These are phyloP conservation scores for Dryobota labecula DNA, from an alignment of 2,888 invertebrate genomes.

Conservation along the genomic window DNA sequence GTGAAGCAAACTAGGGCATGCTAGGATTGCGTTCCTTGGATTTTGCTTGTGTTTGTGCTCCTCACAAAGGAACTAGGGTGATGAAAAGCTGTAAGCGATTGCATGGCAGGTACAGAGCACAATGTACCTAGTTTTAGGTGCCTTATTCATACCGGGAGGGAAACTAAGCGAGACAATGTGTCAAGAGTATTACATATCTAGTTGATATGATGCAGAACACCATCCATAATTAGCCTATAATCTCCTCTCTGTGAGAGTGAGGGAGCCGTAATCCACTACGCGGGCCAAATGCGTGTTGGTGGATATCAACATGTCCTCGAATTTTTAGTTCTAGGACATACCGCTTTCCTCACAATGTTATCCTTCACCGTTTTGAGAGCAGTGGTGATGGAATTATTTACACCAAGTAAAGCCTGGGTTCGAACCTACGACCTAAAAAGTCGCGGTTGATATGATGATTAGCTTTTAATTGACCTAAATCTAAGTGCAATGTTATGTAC, in stretches of 20 bases:
- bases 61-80: slow-evolving; percentile 48
- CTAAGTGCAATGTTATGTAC: not conserved
- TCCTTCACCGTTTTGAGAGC: too few relatives aligned
- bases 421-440: too few relatives aligned
- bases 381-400: too few relatives aligned
- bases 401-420: too few relatives aligned
- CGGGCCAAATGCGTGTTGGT: too few relatives aligned
- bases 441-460: not conserved
- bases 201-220: too few relatives aligned
- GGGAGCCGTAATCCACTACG: too few relatives aligned
- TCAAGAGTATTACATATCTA: not conserved
- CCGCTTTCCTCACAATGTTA: too few relatives aligned
- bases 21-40: slow-evolving; percentile 26
- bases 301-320: too few relatives aligned
- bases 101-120: slow-evolving; percentile 7
- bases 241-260: too few relatives aligned
- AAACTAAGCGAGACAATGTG: not conserved
- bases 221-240: too few relatives aligned
- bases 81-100: slow-evolving; percentile 40
- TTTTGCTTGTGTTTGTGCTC: slow-evolving; percentile 39
- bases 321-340: too few relatives aligned
- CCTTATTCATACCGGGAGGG: not conserved
- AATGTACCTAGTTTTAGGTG: not conserved
- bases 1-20: slow-evolving; percentile 21
- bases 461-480: not conserved